A percentile compares a stretch with the other conserved stretches of the same genome.
phyloP scores from a whole-genome alignment of 2,113 vertebrate species.

The Cairina moschata region DNA sequence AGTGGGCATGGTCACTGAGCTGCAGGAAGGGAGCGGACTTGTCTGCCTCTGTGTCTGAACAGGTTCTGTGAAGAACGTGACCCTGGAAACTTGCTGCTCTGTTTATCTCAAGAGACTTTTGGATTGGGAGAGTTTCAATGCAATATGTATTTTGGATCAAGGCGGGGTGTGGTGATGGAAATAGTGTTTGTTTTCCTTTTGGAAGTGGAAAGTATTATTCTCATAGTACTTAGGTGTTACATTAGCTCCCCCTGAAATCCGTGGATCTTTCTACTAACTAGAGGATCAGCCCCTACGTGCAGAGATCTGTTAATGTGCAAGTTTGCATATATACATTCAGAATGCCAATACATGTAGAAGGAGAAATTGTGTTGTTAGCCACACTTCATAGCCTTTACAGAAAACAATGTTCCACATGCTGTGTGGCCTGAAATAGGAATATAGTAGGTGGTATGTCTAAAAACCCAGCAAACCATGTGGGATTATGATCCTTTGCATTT shows the following conservation, averaged over 20 bases:
- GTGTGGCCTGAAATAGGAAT: background rate
- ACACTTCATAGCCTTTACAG: background rate
- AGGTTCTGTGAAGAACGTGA: background rate
- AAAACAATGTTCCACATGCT: background rate
- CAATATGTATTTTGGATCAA: background rate
- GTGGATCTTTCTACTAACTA: accelerated
- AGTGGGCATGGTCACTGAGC: background rate
- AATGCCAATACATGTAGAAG: background rate
- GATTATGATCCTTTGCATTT: background rate
- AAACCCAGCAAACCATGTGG: background rate
- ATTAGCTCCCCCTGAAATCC: background rate
- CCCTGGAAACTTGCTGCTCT: background rate
- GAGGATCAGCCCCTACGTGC: background rate
- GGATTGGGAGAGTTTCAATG: background rate
- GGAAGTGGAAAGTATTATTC: background rate
- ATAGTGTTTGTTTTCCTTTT: background rate
- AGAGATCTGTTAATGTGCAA: background rate
- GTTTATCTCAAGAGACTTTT: background rate
- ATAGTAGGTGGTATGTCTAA: background rate
- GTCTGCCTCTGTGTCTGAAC: background rate
- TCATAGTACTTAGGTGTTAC: background rate
- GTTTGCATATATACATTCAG: background rate
- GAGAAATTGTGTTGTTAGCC: background rate
- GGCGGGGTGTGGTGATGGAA: background rate
- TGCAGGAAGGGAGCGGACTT: background rate